Conservation (phyloP, 2,113 vertebrate genomes). For the Myrmecobius fasciatus region DNA sequence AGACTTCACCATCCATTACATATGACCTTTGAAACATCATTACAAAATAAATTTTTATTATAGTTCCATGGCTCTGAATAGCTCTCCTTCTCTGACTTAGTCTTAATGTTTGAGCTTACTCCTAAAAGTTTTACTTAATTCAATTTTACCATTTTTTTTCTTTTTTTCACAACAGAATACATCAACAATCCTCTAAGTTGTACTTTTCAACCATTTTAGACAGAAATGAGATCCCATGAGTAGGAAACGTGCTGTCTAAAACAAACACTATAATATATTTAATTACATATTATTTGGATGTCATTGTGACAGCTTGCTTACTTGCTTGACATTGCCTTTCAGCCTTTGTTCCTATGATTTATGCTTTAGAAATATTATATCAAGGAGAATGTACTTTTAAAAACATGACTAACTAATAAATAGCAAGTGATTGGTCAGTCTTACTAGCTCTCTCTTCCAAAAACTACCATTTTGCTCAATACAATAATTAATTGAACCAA, state of each 20-base stretch:
- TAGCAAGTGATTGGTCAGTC: background rate
- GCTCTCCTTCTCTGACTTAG: background rate
- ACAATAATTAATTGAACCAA: slow-evolving; percentile 65
- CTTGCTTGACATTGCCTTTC: background rate
- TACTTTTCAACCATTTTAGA: background rate
- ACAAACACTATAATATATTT: background rate
- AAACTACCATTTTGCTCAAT: slow-evolving; percentile 23
- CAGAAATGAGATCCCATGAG: background rate
- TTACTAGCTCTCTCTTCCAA: slow-evolving; percentile 32
- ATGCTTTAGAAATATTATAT: slow-evolving; percentile 20
- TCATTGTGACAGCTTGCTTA: slow-evolving; percentile 20
- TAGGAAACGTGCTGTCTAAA: background rate
- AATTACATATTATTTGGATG: background rate
- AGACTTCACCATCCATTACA: background rate
- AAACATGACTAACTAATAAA: slow-evolving; percentile 59
- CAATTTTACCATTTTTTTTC: background rate
- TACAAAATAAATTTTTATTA: background rate
- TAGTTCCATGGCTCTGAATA: background rate
- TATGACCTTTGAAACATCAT: background rate
- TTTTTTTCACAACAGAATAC: background rate
- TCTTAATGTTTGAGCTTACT: background rate
- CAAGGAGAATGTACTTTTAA: slow-evolving; percentile 45
- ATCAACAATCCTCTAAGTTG: background rate
- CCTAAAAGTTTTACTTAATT: background rate
- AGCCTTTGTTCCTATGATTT: slow-evolving; percentile 1